phyloP scores from a whole-genome alignment of 2,113 vertebrate species.

The Misgurnus anguillicaudatus region DNA sequence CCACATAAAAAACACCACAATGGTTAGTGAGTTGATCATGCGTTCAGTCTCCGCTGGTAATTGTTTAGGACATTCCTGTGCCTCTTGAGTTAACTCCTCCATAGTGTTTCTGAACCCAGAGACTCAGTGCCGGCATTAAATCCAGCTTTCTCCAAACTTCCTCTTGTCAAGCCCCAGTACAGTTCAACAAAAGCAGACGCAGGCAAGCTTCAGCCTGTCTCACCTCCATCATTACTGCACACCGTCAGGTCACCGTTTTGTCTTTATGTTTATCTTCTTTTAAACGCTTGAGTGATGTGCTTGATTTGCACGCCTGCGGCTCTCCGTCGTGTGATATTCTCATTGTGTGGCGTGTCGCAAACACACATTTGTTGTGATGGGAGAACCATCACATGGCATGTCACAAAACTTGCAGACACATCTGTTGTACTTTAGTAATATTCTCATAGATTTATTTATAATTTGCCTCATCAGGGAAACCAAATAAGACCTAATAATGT shows the following conservation, averaged over 20 bases:
- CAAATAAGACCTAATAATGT: too few species aligned
- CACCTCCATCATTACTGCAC: neutral
- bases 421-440: neutral
- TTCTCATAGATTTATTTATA: neutral
- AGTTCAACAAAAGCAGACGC: slow-evolving; percentile 35
- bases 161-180: slow-evolving; percentile 30
- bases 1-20: neutral
- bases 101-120: neutral
- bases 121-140: slow-evolving; percentile 23
- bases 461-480: too few species aligned
- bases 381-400: slow-evolving; percentile 3
- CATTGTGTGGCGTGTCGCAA: neutral
- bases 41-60: neutral
- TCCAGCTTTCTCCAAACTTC: neutral
- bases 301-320: neutral
- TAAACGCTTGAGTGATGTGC: neutral
- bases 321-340: slow-evolving; percentile 2
- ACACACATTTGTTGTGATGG: neutral
- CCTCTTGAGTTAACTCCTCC: slow-evolving; percentile 1
- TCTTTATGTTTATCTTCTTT: neutral
- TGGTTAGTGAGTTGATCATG: neutral
- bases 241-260: neutral
- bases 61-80: slow-evolving; percentile 24
- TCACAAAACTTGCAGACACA: neutral
- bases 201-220: slow-evolving; percentile 45